Percentiles rank a stretch among this genome's conserved stretches.
These are phyloP conservation scores for Salvator merianae DNA, from an alignment of 2,113 vertebrate species.

Conservation along the genomic window DNA sequence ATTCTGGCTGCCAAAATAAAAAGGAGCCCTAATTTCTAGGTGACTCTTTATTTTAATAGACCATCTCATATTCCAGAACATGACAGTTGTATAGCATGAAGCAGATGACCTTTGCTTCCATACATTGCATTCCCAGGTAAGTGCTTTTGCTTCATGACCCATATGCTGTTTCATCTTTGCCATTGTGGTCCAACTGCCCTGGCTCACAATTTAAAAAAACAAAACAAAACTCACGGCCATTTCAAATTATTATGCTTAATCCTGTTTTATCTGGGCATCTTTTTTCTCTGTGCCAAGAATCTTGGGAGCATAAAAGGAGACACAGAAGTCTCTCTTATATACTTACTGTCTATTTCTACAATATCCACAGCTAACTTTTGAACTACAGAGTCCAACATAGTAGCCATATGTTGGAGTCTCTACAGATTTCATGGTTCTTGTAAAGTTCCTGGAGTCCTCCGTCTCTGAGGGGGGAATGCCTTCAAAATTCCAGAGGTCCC, in stretches of 20 bases:
- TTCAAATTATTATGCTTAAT: not conserved
- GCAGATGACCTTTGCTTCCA: not conserved
- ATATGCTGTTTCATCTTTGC: not conserved
- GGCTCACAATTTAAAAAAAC: too few species aligned
- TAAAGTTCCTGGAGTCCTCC: too few species aligned
- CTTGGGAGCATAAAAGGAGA: not conserved
- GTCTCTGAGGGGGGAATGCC: too few species aligned
- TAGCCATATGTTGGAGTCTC: too few species aligned
- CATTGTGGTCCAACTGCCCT: not conserved
- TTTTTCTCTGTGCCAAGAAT: not conserved
- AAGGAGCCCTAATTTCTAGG: not conserved
- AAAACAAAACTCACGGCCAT: not conserved
- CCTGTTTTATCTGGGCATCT: not conserved
- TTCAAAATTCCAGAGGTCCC: too few species aligned
- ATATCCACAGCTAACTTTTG: not conserved
- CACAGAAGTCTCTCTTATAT: not conserved
- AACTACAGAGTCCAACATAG: not conserved
- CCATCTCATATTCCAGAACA: not conserved
- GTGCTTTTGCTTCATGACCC: too few species aligned
- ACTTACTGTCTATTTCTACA: not conserved
- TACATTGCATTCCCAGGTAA: not conserved
- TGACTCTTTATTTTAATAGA: not conserved
- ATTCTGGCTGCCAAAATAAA: not conserved
- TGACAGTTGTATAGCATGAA: not conserved
- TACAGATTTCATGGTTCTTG: too few species aligned